phyloP scores from a whole-genome alignment of 2,113 vertebrate genomes.

The Scytalopus superciliaris region DNA sequence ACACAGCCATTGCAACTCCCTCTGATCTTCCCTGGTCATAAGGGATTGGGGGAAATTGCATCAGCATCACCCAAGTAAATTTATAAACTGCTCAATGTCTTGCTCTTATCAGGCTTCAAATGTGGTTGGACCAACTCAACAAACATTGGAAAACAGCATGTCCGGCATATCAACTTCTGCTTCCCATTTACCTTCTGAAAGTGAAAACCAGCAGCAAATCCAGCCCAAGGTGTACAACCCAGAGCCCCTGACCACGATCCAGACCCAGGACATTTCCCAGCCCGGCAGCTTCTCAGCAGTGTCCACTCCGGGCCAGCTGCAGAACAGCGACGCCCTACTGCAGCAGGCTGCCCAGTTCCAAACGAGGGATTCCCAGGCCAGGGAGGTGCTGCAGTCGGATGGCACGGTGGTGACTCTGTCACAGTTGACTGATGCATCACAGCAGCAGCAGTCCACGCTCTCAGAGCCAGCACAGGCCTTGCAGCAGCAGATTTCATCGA shows the following conservation, averaged over 20 bases:
- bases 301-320: slow-evolving; percentile 71
- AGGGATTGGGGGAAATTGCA: background rate
- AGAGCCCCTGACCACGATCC: slow-evolving; percentile 86
- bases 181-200: slow-evolving; percentile 81
- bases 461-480: slow-evolving; percentile 83
- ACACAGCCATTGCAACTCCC: background rate
- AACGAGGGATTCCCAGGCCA: slow-evolving; percentile 76
- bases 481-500: slow-evolving; percentile 84
- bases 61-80: background rate
- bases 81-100: background rate
- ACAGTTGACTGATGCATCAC: slow-evolving; percentile 68
- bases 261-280: slow-evolving; percentile 87
- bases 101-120: slow-evolving; percentile 77
- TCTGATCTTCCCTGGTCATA: background rate
- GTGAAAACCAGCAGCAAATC: slow-evolving; percentile 82
- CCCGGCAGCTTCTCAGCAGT: slow-evolving; percentile 79
- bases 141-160: slow-evolving; percentile 80
- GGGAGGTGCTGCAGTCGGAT: slow-evolving; percentile 82
- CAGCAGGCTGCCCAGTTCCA: slow-evolving; percentile 86
- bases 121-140: slow-evolving; percentile 82
- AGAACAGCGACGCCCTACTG: slow-evolving; percentile 81
- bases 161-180: slow-evolving; percentile 79
- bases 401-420: slow-evolving; percentile 72
- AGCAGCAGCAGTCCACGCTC: slow-evolving; percentile 72
- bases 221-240: slow-evolving; percentile 79